These are phyloP conservation scores for Theristicus caerulescens DNA, from an alignment of 2,113 vertebrate genomes.

Conservation along the genomic window DNA sequence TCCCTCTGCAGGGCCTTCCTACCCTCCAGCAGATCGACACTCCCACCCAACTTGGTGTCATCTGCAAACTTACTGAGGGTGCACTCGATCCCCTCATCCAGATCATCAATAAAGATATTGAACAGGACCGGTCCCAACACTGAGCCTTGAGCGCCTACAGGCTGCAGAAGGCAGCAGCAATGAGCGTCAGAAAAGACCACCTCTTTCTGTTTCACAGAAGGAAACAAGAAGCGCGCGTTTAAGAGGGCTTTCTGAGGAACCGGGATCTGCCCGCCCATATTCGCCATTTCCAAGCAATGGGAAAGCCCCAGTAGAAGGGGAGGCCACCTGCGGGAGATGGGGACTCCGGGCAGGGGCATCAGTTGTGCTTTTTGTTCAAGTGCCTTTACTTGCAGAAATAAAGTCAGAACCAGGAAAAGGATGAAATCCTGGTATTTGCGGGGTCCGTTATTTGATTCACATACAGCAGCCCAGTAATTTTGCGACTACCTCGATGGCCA, in stretches of 20 bases:
- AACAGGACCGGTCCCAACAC: too few relatives aligned
- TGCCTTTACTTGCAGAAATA: background rate
- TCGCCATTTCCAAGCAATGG: background rate
- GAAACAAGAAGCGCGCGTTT: background rate
- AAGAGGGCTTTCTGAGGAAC: background rate
- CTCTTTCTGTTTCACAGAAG: background rate
- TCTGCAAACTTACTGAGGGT: too few relatives aligned
- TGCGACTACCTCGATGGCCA: background rate
- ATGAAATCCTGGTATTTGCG: background rate
- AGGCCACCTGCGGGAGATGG: background rate
- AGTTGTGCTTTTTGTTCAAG: background rate
- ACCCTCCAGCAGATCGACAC: too few relatives aligned
- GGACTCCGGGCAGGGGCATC: background rate
- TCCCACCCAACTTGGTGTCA: too few relatives aligned
- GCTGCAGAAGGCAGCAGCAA: background rate
- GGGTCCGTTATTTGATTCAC: background rate
- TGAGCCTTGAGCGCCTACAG: background rate
- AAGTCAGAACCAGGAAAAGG: background rate
- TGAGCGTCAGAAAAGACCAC: background rate
- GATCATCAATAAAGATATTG: too few relatives aligned
- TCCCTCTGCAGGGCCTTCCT: too few relatives aligned
- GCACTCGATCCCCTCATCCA: too few relatives aligned
- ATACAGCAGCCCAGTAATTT: background rate
- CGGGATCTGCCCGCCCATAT: rapidly evolving
- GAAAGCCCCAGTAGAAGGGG: background rate